Evolutionary conservation across 2,797 vertebrate genomes (phyloP).

Genomic region (Neoniphon sammara): DNA sequence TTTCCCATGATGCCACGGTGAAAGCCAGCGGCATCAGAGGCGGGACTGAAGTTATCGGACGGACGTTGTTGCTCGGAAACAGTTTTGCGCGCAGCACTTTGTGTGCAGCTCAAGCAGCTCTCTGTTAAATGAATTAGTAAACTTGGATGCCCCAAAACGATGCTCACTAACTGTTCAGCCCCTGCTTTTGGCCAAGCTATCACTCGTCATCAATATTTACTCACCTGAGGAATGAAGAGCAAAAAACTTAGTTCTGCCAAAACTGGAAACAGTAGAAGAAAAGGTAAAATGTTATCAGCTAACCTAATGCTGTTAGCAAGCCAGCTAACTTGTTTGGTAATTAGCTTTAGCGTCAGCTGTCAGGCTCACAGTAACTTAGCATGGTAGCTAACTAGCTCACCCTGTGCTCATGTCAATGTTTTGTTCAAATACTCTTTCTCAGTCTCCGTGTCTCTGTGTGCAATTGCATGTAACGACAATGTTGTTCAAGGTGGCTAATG

Average conservation of each 20-base stretch:
- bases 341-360: slow-evolving; percentile 44
- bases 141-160: slow-evolving; percentile 24
- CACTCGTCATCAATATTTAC: background rate
- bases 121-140: slow-evolving; percentile 40
- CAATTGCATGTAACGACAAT: too few relatives aligned
- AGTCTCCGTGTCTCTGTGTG: background rate
- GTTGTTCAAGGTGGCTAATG: too few relatives aligned
- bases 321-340: slow-evolving; percentile 24
- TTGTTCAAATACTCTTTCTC: background rate
- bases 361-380: slow-evolving; percentile 5
- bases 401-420: too few relatives aligned
- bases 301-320: slow-evolving; percentile 37
- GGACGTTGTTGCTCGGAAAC: slow-evolving; percentile 65
- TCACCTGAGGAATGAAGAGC: slow-evolving; percentile 78
- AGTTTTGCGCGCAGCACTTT: slow-evolving; percentile 6
- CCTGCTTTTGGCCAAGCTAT: background rate
- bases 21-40: slow-evolving; percentile 61
- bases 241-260: slow-evolving; percentile 67
- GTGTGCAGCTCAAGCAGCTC: background rate
- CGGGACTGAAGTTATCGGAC: slow-evolving; percentile 57
- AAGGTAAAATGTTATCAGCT: slow-evolving; percentile 71
- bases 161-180: slow-evolving; percentile 26
- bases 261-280: slow-evolving; percentile 73
- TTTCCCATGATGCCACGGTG: slow-evolving; percentile 69
- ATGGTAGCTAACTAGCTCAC: background rate